Percentiles rank a stretch among this genome's conserved stretches.
These are phyloP conservation scores for Pollicipes pollicipes DNA, from an alignment of 1,140 invertebrate species.

Conservation along the genomic window DNA sequence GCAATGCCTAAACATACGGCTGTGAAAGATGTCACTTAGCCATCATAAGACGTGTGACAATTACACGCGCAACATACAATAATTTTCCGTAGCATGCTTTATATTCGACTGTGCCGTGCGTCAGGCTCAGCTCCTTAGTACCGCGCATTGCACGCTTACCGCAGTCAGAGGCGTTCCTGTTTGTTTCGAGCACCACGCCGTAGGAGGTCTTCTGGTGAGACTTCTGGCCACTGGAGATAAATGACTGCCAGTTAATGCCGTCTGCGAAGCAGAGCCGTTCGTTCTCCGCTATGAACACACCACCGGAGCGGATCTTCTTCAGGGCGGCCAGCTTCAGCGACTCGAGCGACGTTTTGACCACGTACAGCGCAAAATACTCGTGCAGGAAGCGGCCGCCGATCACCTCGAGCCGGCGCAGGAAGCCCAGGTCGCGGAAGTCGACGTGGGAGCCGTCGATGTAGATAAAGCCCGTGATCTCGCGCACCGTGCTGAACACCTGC, in stretches of 20 bases:
- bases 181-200: not conserved
- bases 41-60: no score
- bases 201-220: not conserved
- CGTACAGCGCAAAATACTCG: slow-evolving; percentile 73
- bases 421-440: slow-evolving; percentile 74
- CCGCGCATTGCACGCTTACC: not conserved
- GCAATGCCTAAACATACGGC: no score
- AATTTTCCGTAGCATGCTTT: no score
- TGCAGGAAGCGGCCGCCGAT: slow-evolving; percentile 75
- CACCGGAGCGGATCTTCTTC: slow-evolving; percentile 68
- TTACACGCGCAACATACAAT: no score
- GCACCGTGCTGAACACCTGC: slow-evolving; percentile 76
- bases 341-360: slow-evolving; percentile 70
- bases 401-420: slow-evolving; percentile 76
- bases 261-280: slow-evolving; percentile 71
- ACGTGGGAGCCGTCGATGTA: slow-evolving; percentile 72
- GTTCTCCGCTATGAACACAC: slow-evolving; percentile 76
- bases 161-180: not conserved
- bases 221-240: not conserved
- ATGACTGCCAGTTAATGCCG: slow-evolving; percentile 56
- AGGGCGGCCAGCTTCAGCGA: slow-evolving; percentile 69
- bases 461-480: slow-evolving; percentile 80
- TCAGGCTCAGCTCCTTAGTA: no score
- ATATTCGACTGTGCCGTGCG: no score
- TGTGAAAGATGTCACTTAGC: no score